Conservation (phyloP, 2,113 vertebrate genomes). For the Trinectes maculatus region DNA sequence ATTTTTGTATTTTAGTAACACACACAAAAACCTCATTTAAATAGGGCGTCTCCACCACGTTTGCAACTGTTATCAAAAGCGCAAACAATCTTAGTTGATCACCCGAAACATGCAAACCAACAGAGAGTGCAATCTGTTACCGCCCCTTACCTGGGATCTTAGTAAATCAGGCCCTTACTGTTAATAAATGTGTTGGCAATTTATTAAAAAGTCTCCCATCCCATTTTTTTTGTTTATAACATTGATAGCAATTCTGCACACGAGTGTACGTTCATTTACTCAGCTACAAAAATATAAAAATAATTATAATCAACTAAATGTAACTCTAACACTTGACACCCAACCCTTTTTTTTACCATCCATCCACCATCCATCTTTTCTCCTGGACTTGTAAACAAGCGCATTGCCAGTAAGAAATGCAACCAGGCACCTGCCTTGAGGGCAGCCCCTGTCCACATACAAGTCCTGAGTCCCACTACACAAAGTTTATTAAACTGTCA, state of each 20-base stretch:
- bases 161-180: too few relatives aligned
- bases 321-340: constrained; percentile 5
- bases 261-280: too few relatives aligned
- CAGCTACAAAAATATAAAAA: neutral
- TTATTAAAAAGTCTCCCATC: too few relatives aligned
- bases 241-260: neutral
- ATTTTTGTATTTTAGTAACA: constrained; percentile 27
- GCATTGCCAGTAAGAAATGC: constrained; percentile 24
- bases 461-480: neutral
- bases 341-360: neutral
- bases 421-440: constrained; percentile 24
- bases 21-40: too few relatives aligned
- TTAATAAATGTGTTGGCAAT: too few relatives aligned
- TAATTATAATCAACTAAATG: neutral
- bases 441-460: constrained; percentile 36
- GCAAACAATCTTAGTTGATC: too few relatives aligned
- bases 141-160: too few relatives aligned
- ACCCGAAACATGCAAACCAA: too few relatives aligned
- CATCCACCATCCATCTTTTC: constrained; percentile 6
- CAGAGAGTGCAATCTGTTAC: too few relatives aligned
- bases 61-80: too few relatives aligned
- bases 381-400: constrained; percentile 8
- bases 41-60: too few relatives aligned
- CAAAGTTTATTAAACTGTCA: neutral
- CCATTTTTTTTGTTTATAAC: too few relatives aligned